Conservation (phyloP, 2,797 vertebrate genomes). For the Pogonophryne albipinna region DNA sequence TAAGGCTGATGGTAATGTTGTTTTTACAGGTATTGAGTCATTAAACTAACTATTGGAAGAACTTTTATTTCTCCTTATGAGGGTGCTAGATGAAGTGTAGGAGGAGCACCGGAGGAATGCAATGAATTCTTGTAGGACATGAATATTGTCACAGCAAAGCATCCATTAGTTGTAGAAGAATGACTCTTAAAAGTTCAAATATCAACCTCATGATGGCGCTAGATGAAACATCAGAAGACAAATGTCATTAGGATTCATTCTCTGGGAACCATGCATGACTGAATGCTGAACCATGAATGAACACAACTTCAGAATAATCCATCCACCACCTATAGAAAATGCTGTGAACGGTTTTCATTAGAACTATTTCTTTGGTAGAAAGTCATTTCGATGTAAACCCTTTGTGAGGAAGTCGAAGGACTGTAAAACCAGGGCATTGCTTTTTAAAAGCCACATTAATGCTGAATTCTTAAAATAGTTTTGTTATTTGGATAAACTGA, state of each 20-base stretch:
- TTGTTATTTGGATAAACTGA: conserved; percentile 28
- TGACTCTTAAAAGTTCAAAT: not conserved
- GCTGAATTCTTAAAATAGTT: conserved; percentile 22
- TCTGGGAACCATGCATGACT: not conserved
- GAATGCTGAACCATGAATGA: not conserved
- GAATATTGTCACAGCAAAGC: not conserved
- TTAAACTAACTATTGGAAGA: not conserved
- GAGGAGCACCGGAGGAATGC: too few relatives aligned
- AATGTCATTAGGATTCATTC: not conserved
- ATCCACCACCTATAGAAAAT: not conserved
- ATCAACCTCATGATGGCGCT: not conserved
- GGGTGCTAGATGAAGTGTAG: too few relatives aligned
- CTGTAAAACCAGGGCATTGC: conserved; percentile 7
- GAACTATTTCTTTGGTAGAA: not conserved
- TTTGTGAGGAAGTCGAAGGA: not conserved
- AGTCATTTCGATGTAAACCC: not conserved
- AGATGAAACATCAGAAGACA: not conserved
- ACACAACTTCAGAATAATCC: not conserved
- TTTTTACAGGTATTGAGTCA: not conserved
- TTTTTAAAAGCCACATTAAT: conserved; percentile 13
- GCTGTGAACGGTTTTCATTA: conserved; percentile 6
- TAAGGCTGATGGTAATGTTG: not conserved
- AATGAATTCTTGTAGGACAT: not conserved
- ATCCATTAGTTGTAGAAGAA: not conserved
- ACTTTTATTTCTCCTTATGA: not conserved